Evolutionary conservation across 2,888 invertebrate genomes (phyloP).

Genomic region (Dolomedes plantarius): DNA sequence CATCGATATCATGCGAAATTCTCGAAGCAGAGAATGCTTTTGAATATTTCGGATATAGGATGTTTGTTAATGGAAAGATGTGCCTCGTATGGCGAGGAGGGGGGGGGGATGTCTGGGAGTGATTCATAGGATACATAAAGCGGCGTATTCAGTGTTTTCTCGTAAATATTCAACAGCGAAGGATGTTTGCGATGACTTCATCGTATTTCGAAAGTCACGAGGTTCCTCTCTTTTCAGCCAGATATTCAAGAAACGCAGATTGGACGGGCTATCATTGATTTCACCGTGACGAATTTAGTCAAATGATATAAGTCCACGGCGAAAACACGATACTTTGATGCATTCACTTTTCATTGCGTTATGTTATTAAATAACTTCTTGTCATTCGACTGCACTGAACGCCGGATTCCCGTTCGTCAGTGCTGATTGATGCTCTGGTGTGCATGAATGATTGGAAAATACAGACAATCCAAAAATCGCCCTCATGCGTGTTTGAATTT

Average conservation of each 20-base stretch:
- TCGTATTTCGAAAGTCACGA: not conserved
- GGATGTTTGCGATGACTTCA: not conserved
- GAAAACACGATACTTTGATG: too few relatives aligned
- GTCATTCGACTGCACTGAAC: too few relatives aligned
- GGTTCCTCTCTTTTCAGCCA: not conserved
- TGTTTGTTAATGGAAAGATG: not conserved
- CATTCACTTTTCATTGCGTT: too few relatives aligned
- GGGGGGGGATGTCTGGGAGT: not conserved
- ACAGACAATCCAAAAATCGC: too few relatives aligned
- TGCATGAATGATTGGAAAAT: too few relatives aligned
- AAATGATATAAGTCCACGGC: too few relatives aligned
- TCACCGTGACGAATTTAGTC: too few relatives aligned
- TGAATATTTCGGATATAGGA: constrained; percentile 2
- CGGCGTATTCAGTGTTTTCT: not conserved
- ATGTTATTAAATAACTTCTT: too few relatives aligned
- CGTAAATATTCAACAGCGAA: not conserved
- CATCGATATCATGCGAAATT: not conserved
- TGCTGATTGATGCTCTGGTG: too few relatives aligned
- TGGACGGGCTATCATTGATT: too few relatives aligned
- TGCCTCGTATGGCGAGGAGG: not conserved
- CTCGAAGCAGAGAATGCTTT: not conserved
- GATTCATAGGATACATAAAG: constrained; percentile 9
- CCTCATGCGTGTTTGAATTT: too few relatives aligned
- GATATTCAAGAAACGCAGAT: not conserved
- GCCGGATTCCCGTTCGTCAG: too few relatives aligned